A percentile compares a stretch with the other conserved stretches of the same genome.
These are phyloP conservation scores for Daubentonia madagascariensis DNA, from an alignment of 2,113 vertebrate species.

Conservation along the genomic window DNA sequence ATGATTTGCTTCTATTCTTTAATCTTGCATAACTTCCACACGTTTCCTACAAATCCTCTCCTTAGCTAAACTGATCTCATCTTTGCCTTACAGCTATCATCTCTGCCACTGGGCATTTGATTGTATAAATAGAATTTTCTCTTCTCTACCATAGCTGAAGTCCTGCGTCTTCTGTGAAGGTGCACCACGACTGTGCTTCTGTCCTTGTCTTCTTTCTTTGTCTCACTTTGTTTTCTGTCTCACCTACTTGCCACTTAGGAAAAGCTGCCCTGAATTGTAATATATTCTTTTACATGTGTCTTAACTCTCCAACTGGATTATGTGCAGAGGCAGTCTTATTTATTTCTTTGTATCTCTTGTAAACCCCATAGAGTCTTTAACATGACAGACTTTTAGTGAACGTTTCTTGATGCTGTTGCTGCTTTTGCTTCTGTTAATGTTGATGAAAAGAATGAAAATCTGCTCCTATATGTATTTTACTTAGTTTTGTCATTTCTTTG, in stretches of 20 bases:
- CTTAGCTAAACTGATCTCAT: neutral
- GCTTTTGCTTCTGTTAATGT: neutral
- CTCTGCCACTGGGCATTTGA: neutral
- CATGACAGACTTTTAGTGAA: neutral
- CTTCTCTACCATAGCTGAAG: neutral
- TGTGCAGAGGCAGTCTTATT: neutral
- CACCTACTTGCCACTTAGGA: neutral
- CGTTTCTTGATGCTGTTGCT: neutral
- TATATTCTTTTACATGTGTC: neutral
- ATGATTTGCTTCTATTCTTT: neutral
- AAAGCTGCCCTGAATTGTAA: too few species aligned
- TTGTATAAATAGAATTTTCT: neutral
- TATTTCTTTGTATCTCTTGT: neutral
- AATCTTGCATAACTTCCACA: neutral
- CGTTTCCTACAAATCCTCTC: neutral
- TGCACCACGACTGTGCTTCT: neutral
- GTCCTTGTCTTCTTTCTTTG: neutral
- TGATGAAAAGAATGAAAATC: neutral
- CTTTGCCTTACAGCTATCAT: rapidly evolving
- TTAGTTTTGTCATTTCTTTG: neutral
- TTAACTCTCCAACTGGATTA: neutral
- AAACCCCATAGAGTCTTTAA: neutral
- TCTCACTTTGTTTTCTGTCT: neutral
- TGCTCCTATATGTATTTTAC: neutral
- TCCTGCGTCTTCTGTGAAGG: neutral